A percentile compares a stretch with the other conserved stretches of the same genome.
These are phyloP conservation scores for Hypomecis atomaria DNA, from an alignment of 2,888 invertebrate genomes.

Conservation along the genomic window DNA sequence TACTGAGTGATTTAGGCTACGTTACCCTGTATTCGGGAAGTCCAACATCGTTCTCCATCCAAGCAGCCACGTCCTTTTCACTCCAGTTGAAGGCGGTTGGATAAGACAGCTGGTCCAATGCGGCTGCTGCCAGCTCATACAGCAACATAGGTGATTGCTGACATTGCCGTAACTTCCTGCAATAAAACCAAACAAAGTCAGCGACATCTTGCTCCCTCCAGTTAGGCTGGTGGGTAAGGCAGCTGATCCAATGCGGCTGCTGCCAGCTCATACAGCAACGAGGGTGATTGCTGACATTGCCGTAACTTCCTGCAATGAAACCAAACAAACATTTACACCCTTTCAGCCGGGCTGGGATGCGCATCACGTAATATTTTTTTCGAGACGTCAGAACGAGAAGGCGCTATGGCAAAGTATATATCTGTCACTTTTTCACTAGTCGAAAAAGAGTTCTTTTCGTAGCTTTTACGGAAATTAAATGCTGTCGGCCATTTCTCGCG, in stretches of 20 bases:
- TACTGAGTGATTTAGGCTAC: no score
- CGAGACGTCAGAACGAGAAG: no score
- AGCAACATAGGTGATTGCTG: constrained; percentile 62
- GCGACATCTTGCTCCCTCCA: constrained; percentile 66
- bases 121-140: constrained; percentile 70
- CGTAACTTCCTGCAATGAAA: constrained; percentile 56
- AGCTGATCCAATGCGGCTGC: constrained; percentile 69
- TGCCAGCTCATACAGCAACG: constrained; percentile 74
- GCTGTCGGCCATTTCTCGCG: no score
- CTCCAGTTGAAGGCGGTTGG: constrained; percentile 79
- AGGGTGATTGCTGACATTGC: constrained; percentile 58
- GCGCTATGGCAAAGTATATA: no score
- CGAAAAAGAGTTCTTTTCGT: no score
- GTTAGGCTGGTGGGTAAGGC: constrained; percentile 64
- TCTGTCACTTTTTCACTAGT: no score
- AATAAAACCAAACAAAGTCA: constrained; percentile 11
- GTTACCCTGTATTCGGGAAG: constrained; percentile 80
- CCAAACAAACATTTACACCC: constrained; percentile 28
- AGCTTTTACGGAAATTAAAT: no score
- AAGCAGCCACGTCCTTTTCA: constrained; percentile 70
- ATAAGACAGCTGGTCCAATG: constrained; percentile 67
- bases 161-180: constrained; percentile 63
- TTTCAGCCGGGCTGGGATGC: constrained; percentile 78
- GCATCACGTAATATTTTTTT: no score
- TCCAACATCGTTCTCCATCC: constrained; percentile 73